Percentiles rank a stretch among this genome's conserved stretches.
Conservation (phyloP, 1,140 invertebrate genomes). For the Bombus affinis region DNA sequence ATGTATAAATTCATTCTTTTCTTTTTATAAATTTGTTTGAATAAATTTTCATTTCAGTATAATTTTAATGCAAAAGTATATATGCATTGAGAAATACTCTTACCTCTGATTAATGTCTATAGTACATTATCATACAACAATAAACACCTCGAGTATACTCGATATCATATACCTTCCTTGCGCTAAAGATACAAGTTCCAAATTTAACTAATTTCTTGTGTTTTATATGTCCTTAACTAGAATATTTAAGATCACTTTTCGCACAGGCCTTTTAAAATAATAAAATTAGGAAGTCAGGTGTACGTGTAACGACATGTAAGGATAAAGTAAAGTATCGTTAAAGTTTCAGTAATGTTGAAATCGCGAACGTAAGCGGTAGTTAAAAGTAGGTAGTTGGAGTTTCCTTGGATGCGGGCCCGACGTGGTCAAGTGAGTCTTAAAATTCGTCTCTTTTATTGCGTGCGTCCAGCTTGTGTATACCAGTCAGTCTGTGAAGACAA, state of each 20-base stretch:
- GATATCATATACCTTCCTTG: conserved; percentile 33
- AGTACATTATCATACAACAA: conserved; percentile 5
- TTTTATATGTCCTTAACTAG: conserved; percentile 19
- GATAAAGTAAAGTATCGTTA: conserved; percentile 77
- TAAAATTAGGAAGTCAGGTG: conserved; percentile 68
- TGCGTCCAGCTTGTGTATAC: conserved; percentile 83
- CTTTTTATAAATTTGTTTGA: neutral
- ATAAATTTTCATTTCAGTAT: conserved; percentile 16
- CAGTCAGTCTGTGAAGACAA: conserved; percentile 83
- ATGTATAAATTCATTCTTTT: neutral
- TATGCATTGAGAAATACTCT: conserved; percentile 16
- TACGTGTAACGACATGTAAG: conserved; percentile 73
- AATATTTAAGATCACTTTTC: conserved; percentile 60
- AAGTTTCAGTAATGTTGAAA: conserved; percentile 80
- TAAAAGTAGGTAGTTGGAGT: conserved; percentile 80
- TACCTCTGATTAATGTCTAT: conserved; percentile 27
- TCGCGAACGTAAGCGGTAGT: conserved; percentile 81
- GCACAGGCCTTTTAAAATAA: conserved; percentile 75
- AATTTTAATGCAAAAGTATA: conserved; percentile 39
- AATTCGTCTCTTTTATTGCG: conserved; percentile 83
- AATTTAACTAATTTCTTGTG: conserved; percentile 33
- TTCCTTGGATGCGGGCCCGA: conserved; percentile 82
- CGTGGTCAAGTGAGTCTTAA: conserved; percentile 83
- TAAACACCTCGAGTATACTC: neutral
- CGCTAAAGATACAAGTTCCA: conserved; percentile 11